phyloP scores from a whole-genome alignment of 2,888 invertebrate species.

The Chloroclysta siterata region DNA sequence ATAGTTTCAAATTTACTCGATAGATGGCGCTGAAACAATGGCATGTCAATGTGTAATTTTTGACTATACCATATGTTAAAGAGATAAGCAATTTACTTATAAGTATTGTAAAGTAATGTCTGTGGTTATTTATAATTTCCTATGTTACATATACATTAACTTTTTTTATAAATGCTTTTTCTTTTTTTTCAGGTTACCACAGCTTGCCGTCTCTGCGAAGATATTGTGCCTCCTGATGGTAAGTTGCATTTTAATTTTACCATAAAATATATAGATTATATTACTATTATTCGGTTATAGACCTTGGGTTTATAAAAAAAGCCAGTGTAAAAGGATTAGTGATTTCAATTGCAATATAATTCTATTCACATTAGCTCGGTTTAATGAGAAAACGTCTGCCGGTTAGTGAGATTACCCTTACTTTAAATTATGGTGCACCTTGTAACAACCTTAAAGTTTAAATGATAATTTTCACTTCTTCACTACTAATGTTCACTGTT shows the following conservation, averaged over 20 bases:
- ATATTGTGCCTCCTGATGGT: slow-evolving; percentile 96
- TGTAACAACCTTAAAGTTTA: too few species aligned
- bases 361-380: slow-evolving; percentile 71
- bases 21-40: too few species aligned
- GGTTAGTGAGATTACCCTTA: slow-evolving; percentile 41
- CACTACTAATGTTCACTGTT: too few species aligned
- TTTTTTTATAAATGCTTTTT: background rate
- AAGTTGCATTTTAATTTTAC: slow-evolving; percentile 65
- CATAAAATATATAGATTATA: background rate
- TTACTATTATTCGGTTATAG: background rate
- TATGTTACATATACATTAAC: too few species aligned
- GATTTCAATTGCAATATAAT: slow-evolving; percentile 69
- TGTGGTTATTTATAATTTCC: too few species aligned
- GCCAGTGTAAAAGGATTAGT: slow-evolving; percentile 66
- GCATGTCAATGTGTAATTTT: too few species aligned
- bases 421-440: slow-evolving; percentile 49
- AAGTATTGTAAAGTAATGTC: too few species aligned
- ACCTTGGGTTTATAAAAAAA: slow-evolving; percentile 7
- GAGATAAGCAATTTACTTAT: too few species aligned
- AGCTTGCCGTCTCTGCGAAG: slow-evolving; percentile 95
- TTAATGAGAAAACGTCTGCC: slow-evolving; percentile 64
- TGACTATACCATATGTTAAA: too few species aligned
- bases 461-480: too few species aligned
- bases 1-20: too few species aligned
- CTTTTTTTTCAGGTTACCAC: slow-evolving; percentile 91